Percentiles rank a stretch among this genome's conserved stretches.
phyloP scores from a whole-genome alignment of 2,113 vertebrate genomes.

The Nyctibius bracteatus region DNA sequence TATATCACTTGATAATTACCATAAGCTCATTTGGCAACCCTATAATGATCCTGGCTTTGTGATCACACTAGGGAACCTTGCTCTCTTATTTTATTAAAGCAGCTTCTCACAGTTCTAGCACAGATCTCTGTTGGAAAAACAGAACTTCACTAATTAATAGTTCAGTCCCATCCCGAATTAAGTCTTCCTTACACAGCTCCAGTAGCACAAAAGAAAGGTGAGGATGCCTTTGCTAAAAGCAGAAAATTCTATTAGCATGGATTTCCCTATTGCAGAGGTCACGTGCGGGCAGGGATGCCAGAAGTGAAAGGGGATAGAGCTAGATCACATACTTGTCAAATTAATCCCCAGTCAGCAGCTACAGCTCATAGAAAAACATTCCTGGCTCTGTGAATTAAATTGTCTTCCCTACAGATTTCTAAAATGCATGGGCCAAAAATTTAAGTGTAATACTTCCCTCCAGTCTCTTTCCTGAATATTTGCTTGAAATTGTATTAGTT shows the following conservation, averaged over 20 bases:
- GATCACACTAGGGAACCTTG: constrained; percentile 12
- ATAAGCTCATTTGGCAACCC: constrained; percentile 23
- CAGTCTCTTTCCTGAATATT: background rate
- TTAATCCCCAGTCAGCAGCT: background rate
- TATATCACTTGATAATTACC: constrained; percentile 33
- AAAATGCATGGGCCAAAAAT: background rate
- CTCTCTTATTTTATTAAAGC: constrained; percentile 34
- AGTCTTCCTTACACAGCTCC: background rate
- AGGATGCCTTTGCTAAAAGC: background rate
- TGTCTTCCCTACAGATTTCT: background rate
- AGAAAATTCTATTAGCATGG: background rate
- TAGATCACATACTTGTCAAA: background rate
- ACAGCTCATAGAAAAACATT: background rate
- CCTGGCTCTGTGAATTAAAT: background rate
- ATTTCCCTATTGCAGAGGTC: background rate
- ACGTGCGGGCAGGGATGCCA: background rate
- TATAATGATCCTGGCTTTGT: background rate
- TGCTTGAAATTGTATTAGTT: background rate
- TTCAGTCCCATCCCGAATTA: background rate
- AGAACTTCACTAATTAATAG: constrained; percentile 40
- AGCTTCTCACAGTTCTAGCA: background rate
- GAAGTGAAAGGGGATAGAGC: background rate
- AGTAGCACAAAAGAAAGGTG: constrained; percentile 19
- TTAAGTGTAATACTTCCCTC: background rate
- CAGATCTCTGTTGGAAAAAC: constrained; percentile 5